Percentiles rank a stretch among this genome's conserved stretches.
phyloP scores from a whole-genome alignment of 2,113 vertebrate genomes.

The Chiloscyllium plagiosum region DNA sequence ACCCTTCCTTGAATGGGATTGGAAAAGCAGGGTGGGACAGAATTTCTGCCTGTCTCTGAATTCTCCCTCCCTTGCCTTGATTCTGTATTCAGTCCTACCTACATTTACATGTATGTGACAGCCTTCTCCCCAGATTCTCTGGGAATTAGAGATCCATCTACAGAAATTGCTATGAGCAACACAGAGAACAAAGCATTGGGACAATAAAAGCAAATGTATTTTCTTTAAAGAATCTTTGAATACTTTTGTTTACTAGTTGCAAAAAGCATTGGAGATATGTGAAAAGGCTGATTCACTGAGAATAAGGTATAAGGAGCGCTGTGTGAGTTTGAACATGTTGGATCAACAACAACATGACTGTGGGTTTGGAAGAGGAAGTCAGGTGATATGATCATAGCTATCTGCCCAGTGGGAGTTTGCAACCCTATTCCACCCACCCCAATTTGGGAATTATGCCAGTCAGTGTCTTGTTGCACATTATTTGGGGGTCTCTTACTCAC shows the following conservation, averaged over 20 bases:
- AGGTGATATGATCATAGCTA: neutral
- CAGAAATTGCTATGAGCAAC: neutral
- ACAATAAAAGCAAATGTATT: neutral
- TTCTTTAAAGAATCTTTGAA: neutral
- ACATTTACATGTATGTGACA: neutral
- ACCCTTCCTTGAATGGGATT: neutral
- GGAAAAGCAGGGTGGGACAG: neutral
- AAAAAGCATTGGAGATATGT: neutral
- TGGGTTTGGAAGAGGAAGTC: neutral
- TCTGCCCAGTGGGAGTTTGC: neutral
- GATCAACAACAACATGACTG: neutral
- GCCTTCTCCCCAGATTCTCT: neutral
- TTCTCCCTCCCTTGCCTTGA: neutral
- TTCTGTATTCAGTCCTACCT: neutral
- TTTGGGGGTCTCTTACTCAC: neutral
- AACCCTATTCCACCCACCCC: neutral
- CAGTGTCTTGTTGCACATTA: neutral
- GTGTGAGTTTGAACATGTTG: neutral
- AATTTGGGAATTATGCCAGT: too few relatives aligned
- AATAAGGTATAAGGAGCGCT: too few relatives aligned
- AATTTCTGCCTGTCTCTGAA: neutral
- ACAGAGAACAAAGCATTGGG: neutral
- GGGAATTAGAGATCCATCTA: neutral
- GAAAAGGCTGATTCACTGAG: neutral
- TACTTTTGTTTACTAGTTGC: neutral